Base-by-base conservation (phyloP, 2,797 vertebrate genomes). In the Hozukius guyotensis region DNA sequence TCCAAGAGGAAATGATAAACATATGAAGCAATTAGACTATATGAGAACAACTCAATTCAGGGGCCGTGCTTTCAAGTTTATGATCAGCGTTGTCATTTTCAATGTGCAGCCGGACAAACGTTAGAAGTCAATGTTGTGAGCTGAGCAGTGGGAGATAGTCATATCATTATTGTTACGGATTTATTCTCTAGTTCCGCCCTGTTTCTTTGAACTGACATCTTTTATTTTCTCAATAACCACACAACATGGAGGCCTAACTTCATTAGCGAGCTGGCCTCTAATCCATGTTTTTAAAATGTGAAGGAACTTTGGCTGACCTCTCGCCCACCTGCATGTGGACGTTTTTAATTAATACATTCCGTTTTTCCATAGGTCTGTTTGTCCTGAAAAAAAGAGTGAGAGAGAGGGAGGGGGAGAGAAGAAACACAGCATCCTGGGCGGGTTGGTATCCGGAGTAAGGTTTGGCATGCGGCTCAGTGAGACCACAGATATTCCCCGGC, bases 321-420 rank as follows among this genome's bases (percentile, higher is more conserved):
- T 46, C 5, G 24, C 79, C 84, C 89, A 89, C 90, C 88, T 89
- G 83, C 87, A 80, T 83, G 76, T 78, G 25, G 74, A 83, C 4
- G 1, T 34, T 87, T 88, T 91, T 89, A 92, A 93, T 93, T 89
- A 93, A 92, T 87, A 57, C 79, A 84, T 84, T 85, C 31, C 22
- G 32, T 74, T 90, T 90, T 90, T 88, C 91, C 86, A 85, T 84
- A 69, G 72, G 75, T 83, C 73, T 86, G 68, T 88, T 86, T 89
- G 71, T 69, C 60, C 55, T 62, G 63, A 70, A 74, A 77, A 77
- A 64, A 22, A 46, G 7, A 61, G 27, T 49, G 36, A 61, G 32
- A 14, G 11, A 38, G 34, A 27, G 59, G 36, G 29, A 52, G 60
- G 65, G 6, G 7, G 52, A 52, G 75, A 80, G 66, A 34, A 69